A percentile compares a stretch with the other conserved stretches of the same genome.
Evolutionary conservation across 2,797 vertebrate genomes (phyloP).

Genomic region (Eidolon dupreanum): DNA sequence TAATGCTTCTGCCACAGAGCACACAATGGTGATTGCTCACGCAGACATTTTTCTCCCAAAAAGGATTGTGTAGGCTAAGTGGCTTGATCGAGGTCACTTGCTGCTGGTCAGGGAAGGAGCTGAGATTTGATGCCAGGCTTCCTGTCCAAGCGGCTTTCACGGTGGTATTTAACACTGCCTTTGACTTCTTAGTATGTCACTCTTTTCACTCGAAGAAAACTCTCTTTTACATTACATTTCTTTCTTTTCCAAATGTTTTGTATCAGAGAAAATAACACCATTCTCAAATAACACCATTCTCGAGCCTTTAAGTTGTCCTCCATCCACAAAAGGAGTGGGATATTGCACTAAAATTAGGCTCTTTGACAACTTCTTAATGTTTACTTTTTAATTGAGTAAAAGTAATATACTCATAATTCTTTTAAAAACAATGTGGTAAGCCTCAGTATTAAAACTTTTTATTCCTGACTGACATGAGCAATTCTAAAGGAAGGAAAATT

Average conservation of each 20-base stretch:
- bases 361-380: constrained; percentile 64
- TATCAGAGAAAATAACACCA: constrained; percentile 1
- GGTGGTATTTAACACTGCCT: neutral
- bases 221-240: neutral
- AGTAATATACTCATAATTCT: constrained; percentile 62
- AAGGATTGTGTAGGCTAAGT: neutral
- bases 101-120: neutral
- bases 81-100: neutral
- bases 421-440: constrained; percentile 48
- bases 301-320: constrained; percentile 36
- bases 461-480: constrained; percentile 54
- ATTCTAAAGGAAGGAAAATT: constrained; percentile 70
- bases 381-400: constrained; percentile 74
- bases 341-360: constrained; percentile 56
- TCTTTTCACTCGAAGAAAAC: neutral
- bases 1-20: neutral
- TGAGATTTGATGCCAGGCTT: neutral
- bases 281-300: neutral
- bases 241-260: constrained; percentile 19
- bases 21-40: neutral
- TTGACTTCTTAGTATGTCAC: neutral
- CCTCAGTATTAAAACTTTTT: constrained; percentile 72
- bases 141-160: neutral
- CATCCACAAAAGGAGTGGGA: neutral
- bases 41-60: neutral